Evolutionary conservation across 1,140 invertebrate species (phyloP).

Genomic region (Babylonia areolata): DNA sequence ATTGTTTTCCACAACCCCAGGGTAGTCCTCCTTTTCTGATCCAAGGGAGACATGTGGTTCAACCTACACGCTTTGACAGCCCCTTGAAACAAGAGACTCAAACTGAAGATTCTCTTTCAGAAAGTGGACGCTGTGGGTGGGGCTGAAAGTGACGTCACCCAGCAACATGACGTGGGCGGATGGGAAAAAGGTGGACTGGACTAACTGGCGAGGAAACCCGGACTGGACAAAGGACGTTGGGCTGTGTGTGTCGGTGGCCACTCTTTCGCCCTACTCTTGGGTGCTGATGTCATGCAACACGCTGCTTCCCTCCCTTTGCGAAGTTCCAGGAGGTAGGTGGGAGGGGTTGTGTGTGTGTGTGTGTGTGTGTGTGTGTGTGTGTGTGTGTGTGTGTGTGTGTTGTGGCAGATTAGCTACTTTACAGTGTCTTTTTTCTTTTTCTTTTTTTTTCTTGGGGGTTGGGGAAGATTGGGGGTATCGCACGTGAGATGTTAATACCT

Average conservation of each 20-base stretch:
- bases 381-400: neutral
- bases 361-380: neutral
- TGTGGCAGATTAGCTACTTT: neutral
- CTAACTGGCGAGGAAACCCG: neutral
- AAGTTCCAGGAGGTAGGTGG: neutral
- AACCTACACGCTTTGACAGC: too few relatives aligned
- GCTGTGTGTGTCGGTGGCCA: neutral
- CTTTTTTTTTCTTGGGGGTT: too few relatives aligned
- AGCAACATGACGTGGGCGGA: conserved; percentile 19
- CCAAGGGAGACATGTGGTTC: neutral
- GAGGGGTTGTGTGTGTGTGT: neutral
- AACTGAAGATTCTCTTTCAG: too few relatives aligned
- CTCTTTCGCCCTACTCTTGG: conserved; percentile 6
- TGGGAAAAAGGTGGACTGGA: conserved; percentile 6
- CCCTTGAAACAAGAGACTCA: too few relatives aligned
- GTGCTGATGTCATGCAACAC: neutral
- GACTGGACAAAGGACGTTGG: neutral
- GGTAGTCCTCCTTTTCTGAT: too few relatives aligned
- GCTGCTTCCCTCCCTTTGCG: conserved; percentile 13
- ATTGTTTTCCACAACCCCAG: too few relatives aligned
- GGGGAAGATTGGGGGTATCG: too few relatives aligned
- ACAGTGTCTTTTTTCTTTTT: too few relatives aligned
- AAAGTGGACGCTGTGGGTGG: conserved; percentile 27
- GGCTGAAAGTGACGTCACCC: conserved; percentile 4
- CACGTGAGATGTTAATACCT: too few relatives aligned